A percentile compares a stretch with the other conserved stretches of the same genome.
Conservation (phyloP, 1,140 invertebrate species). For the Euborellia annulipes region DNA sequence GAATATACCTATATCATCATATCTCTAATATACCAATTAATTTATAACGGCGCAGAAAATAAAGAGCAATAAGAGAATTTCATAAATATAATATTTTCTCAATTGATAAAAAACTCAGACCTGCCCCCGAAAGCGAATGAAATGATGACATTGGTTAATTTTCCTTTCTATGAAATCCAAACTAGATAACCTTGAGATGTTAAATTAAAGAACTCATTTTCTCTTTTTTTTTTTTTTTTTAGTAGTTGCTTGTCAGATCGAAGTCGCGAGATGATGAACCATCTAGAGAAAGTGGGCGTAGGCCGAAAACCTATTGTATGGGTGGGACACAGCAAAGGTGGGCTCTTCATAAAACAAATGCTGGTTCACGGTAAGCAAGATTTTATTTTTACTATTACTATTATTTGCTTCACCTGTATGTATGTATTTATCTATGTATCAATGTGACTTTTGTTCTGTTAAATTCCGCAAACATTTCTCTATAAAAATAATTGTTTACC, state of each 20-base stretch:
- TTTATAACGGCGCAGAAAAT: too few relatives aligned
- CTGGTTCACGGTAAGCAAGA: conserved; percentile 32
- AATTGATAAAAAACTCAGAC: too few relatives aligned
- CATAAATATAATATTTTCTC: too few relatives aligned
- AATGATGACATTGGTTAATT: too few relatives aligned
- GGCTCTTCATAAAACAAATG: conserved; percentile 54
- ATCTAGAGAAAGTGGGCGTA: conserved; percentile 37
- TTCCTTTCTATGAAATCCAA: neutral
- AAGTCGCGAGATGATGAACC: conserved; percentile 45
- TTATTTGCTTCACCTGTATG: neutral
- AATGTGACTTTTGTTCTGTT: too few relatives aligned
- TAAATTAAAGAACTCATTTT: conserved; percentile 1
- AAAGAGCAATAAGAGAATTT: too few relatives aligned
- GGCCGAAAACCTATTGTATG: conserved; percentile 46
- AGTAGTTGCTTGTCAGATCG: conserved; percentile 38
- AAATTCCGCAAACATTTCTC: too few relatives aligned
- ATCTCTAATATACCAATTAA: too few relatives aligned
- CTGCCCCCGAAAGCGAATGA: too few relatives aligned
- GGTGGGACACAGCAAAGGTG: conserved; percentile 56
- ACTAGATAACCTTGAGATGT: neutral
- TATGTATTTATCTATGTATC: too few relatives aligned
- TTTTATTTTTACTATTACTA: neutral
- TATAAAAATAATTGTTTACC: too few relatives aligned
- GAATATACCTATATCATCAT: too few relatives aligned
- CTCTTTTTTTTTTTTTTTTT: conserved; percentile 13